Evolutionary conservation across 2,113 vertebrate species (phyloP), one percentile per base, ranked within the genome.

Genomic region (Paramormyrops kingsleyae): DNA sequence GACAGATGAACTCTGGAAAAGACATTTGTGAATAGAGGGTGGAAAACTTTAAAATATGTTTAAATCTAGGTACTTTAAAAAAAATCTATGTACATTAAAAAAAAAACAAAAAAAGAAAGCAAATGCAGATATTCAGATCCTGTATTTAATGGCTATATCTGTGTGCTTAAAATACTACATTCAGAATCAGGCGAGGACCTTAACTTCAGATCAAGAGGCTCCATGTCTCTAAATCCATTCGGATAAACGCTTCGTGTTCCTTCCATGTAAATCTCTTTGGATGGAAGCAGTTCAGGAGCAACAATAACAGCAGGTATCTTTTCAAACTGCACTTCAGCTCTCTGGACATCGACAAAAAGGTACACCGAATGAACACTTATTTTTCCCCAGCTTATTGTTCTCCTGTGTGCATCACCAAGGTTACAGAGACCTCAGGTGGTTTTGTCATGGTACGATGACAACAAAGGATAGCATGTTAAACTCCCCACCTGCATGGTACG

Each of bases 351-450:
- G 92, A 92, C 92, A 91, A 88, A 92, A 88, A 92, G 31, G 31
- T 13, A 31, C 27, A 59, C 13, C 89, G 91, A 89, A 90, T 90
- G 89, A 86, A 91, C 91, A 80, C 92, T 94, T 94, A n/a, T 93
- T 94, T 93, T 94, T 92, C 91, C 84, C 91, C 92, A 88, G 91
- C 92, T 24, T 13, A 50, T 42, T 87, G 50, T 87, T 53, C 50
- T 31, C 31, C 10, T 27, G n/a, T 92, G 53, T 91, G 91, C 93
- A 94, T 95, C 92, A 91, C 94, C 93, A 94, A 92, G 94, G 94
- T 94, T 94, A 95, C 94, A 87, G 90, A 94, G 91, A 90, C 62
- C 59, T 21, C 49, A 53, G 85, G 85, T 84, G 83, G 21, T 12
- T 24, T 84, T 24, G 42, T n/a, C 83, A 47, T 47, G 50, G 50